Base-by-base conservation (phyloP, 2,113 vertebrate species). In the Labeo rohita region DNA sequence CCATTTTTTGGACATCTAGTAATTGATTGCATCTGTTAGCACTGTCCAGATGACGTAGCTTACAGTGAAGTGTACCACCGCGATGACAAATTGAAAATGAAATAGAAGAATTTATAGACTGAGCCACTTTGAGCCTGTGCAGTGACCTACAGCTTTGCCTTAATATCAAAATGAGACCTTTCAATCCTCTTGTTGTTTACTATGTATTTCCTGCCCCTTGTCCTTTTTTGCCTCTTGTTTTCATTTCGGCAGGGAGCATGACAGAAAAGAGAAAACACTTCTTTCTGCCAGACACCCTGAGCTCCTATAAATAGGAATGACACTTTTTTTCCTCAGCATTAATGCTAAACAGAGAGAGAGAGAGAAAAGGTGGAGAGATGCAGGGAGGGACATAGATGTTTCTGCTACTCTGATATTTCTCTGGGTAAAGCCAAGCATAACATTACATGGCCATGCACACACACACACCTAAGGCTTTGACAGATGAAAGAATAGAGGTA, bases 171-270 rank as follows among this genome's bases (percentile, higher is more conserved):
- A 83, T 39, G 47, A 70, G 68, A 54, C 50, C 50, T 36, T 13
- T 84, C 36, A 59, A 59, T 59, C 49, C 18, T 73, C 34, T 45
- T 18, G 34, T 83, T 73, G 66, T 56, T 15, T 54, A 59, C 49
- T 45, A 43, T 2, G 23, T 1, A 23, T 73, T 63, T 49, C 70
- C 54, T 81, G 28, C 63, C 77, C 28, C 76, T 80, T 49, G 9
- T 65, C 61, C 72, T 65, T 66, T 63, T 83, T 81, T 85, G 75
- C 23, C 34, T 66, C 63, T 68, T 87, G 34, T 13, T 78, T 86
- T 43, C 59, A 87, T 83, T 72, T 87, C 76, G 54, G 65, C 72
- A 86, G 59, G 49, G 79, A 90, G 85, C 84, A 84, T 75, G 80
- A 68, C 72, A 77, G 45, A 56, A 84, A 63, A 76, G 28, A 66